phyloP scores from a whole-genome alignment of 2,797 vertebrate genomes.

The Characodon lateralis region DNA sequence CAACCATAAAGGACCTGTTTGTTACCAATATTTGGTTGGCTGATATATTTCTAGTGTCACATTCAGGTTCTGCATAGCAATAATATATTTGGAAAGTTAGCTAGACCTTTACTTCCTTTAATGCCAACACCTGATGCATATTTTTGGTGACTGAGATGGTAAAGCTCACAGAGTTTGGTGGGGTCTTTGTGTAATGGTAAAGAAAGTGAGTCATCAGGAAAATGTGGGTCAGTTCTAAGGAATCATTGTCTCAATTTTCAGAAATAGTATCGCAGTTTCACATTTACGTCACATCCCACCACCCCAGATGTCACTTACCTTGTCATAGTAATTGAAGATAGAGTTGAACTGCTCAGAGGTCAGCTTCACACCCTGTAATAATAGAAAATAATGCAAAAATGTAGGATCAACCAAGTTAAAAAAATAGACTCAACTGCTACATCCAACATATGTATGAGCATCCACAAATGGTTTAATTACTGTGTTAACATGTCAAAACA shows the following conservation, averaged over 20 bases:
- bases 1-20: neutral
- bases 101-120: neutral
- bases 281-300: neutral
- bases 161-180: neutral
- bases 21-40: neutral
- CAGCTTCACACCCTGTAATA: constrained; percentile 88
- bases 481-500: too few relatives aligned
- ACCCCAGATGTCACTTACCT: constrained; percentile 77
- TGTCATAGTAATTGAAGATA: constrained; percentile 93
- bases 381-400: constrained; percentile 12
- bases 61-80: neutral
- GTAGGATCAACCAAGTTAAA: neutral
- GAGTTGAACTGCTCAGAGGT: constrained; percentile 89
- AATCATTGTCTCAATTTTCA: neutral
- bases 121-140: too few relatives aligned
- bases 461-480: too few relatives aligned
- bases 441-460: neutral
- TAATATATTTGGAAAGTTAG: neutral
- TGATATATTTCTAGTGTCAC: neutral
- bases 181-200: neutral
- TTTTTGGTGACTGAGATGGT: neutral
- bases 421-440: neutral
- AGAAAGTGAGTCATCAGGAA: neutral
- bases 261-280: neutral
- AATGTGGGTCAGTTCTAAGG: neutral